Percentiles rank a stretch among this genome's conserved stretches.
These are phyloP conservation scores for Scylla paramamosain DNA, from an alignment of 1,140 invertebrate species.

Conservation along the genomic window DNA sequence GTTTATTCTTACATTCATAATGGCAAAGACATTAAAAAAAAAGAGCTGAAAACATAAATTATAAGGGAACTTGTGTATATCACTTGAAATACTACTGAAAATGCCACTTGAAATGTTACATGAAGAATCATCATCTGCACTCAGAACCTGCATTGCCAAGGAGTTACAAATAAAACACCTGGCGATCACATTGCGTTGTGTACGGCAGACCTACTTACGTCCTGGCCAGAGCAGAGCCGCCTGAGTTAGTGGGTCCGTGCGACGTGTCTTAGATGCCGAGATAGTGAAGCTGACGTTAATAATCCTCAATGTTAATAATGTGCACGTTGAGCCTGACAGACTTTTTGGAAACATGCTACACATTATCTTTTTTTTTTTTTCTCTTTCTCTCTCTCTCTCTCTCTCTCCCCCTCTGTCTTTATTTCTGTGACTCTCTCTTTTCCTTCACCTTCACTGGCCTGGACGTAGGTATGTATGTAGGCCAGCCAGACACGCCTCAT, in stretches of 20 bases:
- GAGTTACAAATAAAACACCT: neutral
- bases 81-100: too few species aligned
- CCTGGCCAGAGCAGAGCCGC: neutral
- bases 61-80: too few species aligned
- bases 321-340: neutral
- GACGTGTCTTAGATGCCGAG: neutral
- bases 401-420: neutral
- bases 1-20: too few species aligned
- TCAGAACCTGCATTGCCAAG: too few species aligned
- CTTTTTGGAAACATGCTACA: neutral
- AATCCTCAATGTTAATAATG: neutral
- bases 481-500: constrained; percentile 1
- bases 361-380: neutral
- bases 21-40: too few species aligned
- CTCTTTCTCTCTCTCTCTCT: neutral
- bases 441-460: neutral
- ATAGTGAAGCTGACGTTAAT: neutral
- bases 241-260: neutral
- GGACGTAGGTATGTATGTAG: neutral
- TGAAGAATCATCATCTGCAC: too few species aligned
- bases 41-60: too few species aligned
- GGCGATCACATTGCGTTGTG: neutral
- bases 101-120: too few species aligned
- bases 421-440: constrained; percentile 30
- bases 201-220: neutral